Percentiles rank a stretch among this genome's conserved stretches.
phyloP scores from a whole-genome alignment of 2,797 vertebrate genomes.

The Phoebastria nigripes region DNA sequence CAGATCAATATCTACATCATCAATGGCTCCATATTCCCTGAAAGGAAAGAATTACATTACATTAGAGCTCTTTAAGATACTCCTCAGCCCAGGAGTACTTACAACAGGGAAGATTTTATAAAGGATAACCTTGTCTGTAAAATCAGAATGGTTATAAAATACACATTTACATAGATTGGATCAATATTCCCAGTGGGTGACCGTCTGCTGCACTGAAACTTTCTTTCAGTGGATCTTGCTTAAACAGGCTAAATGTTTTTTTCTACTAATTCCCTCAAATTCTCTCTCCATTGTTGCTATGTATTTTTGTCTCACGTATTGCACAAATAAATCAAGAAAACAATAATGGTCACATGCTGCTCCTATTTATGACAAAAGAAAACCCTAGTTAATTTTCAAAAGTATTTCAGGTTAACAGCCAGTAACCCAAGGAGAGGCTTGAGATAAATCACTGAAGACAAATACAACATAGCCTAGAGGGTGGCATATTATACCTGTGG shows the following conservation, averaged over 20 bases:
- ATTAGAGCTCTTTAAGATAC: slow-evolving; percentile 15
- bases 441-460: neutral
- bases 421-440: neutral
- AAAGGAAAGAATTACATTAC: slow-evolving; percentile 61
- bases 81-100: neutral
- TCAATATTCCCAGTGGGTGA: neutral
- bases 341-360: neutral
- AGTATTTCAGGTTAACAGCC: neutral
- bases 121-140: neutral
- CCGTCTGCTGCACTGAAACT: neutral
- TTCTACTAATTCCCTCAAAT: no score
- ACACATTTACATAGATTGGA: neutral
- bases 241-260: neutral
- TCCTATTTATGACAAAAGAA: neutral
- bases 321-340: neutral
- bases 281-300: neutral
- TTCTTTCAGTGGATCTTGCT: neutral
- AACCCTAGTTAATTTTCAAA: neutral
- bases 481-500: neutral
- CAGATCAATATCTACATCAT: slow-evolving; percentile 91
- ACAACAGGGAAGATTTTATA: neutral
- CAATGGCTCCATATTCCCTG: slow-evolving; percentile 93
- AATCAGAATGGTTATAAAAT: slow-evolving; percentile 17
- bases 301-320: neutral
- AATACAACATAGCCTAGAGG: neutral